Evolutionary conservation across 2,113 vertebrate genomes (phyloP).

Genomic region (zebrafish (Danio rerio)): DNA sequence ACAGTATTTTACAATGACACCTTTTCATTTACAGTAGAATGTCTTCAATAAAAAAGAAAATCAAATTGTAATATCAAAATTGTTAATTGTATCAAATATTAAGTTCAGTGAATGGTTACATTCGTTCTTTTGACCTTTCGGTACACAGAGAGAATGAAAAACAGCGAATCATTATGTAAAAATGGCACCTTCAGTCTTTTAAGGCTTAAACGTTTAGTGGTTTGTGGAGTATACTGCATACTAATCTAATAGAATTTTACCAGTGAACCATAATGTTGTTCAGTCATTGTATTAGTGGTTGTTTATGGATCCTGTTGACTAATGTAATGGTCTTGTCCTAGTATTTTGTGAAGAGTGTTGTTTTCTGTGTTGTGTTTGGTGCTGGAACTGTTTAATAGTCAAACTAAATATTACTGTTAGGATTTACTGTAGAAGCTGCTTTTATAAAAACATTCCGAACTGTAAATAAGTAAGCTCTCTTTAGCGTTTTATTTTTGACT

Average conservation of each 20-base stretch:
- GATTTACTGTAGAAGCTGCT: conserved; percentile 23
- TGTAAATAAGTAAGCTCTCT: conserved; percentile 9
- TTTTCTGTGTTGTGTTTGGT: conserved; percentile 31
- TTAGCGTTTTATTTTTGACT: background rate
- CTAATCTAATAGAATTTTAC: background rate
- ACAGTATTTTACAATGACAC: no score
- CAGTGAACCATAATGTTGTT: background rate
- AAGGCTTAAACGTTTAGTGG: conserved; percentile 31
- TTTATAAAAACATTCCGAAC: conserved; percentile 7
- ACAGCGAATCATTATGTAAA: conserved; percentile 51
- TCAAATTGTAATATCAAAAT: no score
- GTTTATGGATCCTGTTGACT: background rate
- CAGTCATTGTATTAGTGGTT: conserved; percentile 22
- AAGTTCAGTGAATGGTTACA: background rate
- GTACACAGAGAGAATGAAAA: background rate
- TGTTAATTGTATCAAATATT: no score
- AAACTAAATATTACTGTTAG: conserved; percentile 14
- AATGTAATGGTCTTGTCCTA: background rate
- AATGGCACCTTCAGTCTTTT: conserved; percentile 50
- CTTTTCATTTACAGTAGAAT: no score
- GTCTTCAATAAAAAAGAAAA: no score
- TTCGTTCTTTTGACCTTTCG: background rate
- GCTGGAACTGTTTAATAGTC: conserved; percentile 35
- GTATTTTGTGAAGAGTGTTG: conserved; percentile 14
- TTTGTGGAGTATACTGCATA: background rate